phyloP scores from a whole-genome alignment of 2,888 invertebrate genomes.

The Sialis fuliginosa region DNA sequence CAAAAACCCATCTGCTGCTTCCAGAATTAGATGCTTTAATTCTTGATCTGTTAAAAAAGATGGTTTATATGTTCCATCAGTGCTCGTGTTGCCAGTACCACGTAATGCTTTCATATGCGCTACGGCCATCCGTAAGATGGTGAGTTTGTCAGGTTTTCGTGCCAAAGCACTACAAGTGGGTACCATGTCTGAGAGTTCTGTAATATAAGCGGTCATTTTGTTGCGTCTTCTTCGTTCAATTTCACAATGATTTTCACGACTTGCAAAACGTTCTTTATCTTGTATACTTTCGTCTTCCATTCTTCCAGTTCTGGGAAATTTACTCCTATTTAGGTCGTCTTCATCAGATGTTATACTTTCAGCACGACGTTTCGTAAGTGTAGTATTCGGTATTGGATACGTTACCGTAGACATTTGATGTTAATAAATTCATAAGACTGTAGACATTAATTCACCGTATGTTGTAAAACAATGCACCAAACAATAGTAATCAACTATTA shows the following conservation, averaged over 20 bases:
- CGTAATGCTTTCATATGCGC: constrained; percentile 97
- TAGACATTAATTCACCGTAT: too few relatives aligned
- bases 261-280: constrained; percentile 94
- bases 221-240: constrained; percentile 95
- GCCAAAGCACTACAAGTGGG: constrained; percentile 97
- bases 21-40: constrained; percentile 93
- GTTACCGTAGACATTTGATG: constrained; percentile 32
- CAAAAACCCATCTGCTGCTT: constrained; percentile 97
- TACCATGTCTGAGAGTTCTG: constrained; percentile 98
- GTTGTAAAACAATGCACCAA: too few relatives aligned
- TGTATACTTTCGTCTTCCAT: constrained; percentile 90
- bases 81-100: constrained; percentile 92
- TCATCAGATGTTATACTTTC: constrained; percentile 42
- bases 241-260: constrained; percentile 97
- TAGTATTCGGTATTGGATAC: constrained; percentile 29
- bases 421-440: neutral
- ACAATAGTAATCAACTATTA: too few relatives aligned
- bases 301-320: constrained; percentile 32
- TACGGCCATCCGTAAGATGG: constrained; percentile 97
- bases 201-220: constrained; percentile 99
- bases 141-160: constrained; percentile 96
- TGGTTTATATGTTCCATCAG: constrained; percentile 94
- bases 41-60: constrained; percentile 98
- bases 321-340: constrained; percentile 64
- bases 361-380: constrained; percentile 1